Evolutionary conservation across 2,888 invertebrate genomes (phyloP).

Genomic region (Harmothoe impar): DNA sequence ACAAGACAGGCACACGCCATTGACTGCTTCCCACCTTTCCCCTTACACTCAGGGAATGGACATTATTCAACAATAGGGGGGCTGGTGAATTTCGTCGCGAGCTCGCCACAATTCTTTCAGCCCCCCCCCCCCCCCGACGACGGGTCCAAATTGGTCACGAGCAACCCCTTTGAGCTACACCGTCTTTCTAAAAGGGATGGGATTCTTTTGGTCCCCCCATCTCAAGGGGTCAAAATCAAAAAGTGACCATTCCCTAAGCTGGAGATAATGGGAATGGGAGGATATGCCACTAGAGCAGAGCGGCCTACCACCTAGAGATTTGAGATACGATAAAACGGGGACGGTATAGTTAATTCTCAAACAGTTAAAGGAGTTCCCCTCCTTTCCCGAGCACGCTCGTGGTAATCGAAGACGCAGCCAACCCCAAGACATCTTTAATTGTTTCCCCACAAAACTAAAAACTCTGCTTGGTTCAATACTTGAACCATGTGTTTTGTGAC

Average conservation of each 20-base stretch:
- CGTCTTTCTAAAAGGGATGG: too few species aligned
- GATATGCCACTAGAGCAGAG: background rate
- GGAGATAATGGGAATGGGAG: background rate
- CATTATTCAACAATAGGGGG: too few species aligned
- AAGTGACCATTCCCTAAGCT: background rate
- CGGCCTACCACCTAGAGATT: background rate
- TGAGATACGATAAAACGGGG: background rate
- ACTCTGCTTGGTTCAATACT: background rate
- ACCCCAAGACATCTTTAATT: background rate
- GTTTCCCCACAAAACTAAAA: conserved; percentile 9
- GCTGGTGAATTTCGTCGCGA: too few species aligned
- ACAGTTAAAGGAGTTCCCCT: background rate
- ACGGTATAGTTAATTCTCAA: conserved; percentile 21
- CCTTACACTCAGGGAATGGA: too few species aligned
- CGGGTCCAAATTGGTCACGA: too few species aligned
- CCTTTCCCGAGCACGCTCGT: background rate
- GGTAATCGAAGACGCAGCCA: background rate
- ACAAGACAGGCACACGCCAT: background rate
- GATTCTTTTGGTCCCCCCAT: too few species aligned
- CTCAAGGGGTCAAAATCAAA: too few species aligned
- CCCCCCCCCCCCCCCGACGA: too few species aligned
- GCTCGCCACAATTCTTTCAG: too few species aligned
- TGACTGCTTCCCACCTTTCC: background rate
- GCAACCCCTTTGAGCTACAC: too few species aligned
- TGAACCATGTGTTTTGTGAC: background rate